phyloP scores from a whole-genome alignment of 2,888 invertebrate species.

The Chloromyia formosa region DNA sequence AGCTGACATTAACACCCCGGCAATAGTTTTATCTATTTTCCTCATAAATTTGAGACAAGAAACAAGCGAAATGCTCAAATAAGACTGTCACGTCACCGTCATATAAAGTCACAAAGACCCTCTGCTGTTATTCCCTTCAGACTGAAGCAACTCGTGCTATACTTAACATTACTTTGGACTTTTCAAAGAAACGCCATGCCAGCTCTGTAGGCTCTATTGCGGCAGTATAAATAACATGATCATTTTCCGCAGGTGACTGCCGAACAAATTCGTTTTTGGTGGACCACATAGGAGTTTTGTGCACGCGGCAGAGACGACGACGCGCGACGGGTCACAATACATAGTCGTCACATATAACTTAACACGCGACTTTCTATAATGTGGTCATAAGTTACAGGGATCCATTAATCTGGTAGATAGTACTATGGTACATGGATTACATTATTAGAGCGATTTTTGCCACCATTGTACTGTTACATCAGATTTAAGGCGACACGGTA shows the following conservation, averaged over 20 bases:
- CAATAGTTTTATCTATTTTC: neutral
- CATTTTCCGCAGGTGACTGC: slow-evolving; percentile 33
- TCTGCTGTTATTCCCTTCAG: neutral
- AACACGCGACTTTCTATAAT: slow-evolving; percentile 39
- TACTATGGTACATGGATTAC: slow-evolving; percentile 13
- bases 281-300: slow-evolving; percentile 5
- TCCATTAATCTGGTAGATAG: slow-evolving; percentile 10
- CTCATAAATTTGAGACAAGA: slow-evolving; percentile 4
- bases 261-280: slow-evolving; percentile 28
- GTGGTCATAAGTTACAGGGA: slow-evolving; percentile 24
- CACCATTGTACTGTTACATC: slow-evolving; percentile 39
- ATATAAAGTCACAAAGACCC: neutral
- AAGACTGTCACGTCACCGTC: neutral
- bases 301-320: neutral
- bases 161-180: neutral
- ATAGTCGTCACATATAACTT: slow-evolving; percentile 3
- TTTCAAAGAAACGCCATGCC: slow-evolving; percentile 5
- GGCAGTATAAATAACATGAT: slow-evolving; percentile 23
- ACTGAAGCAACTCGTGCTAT: slow-evolving; percentile 19
- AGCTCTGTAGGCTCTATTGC: no score
- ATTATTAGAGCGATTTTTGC: slow-evolving; percentile 36
- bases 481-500: slow-evolving; percentile 26
- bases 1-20: slow-evolving; percentile 1
- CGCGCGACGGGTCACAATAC: slow-evolving; percentile 1
- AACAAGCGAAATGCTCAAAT: neutral